Evolutionary conservation across 2,113 vertebrate species (phyloP).

Genomic region (Glaucomys volans): DNA sequence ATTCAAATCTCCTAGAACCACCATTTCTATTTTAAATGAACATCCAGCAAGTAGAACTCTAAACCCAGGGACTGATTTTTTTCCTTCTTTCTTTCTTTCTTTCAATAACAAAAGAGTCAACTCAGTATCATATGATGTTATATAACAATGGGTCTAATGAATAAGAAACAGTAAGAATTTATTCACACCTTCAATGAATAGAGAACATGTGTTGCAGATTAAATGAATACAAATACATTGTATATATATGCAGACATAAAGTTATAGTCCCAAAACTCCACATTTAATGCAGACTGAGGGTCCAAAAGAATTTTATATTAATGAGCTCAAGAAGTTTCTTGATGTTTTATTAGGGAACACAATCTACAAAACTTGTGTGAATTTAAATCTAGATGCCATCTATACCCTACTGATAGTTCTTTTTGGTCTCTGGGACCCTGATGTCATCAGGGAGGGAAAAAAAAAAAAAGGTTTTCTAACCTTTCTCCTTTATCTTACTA

Average conservation of each 20-base stretch:
- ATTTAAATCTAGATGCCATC: not conserved
- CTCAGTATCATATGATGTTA: not conserved
- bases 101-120: not conserved
- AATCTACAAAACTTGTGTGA: not conserved
- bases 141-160: not conserved
- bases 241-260: not conserved
- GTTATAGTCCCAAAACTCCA: not conserved
- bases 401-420: not conserved
- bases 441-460: constrained; percentile 5
- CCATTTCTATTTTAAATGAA: not conserved
- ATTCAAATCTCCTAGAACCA: not conserved
- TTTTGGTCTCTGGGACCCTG: not conserved
- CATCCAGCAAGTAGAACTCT: not conserved
- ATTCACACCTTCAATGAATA: not conserved
- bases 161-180: not conserved
- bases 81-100: not conserved
- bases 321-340: not conserved
- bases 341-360: not conserved
- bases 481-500: not conserved
- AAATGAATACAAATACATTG: not conserved
- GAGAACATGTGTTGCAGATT: not conserved
- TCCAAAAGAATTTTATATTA: not conserved
- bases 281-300: not conserved
- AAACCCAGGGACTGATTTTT: not conserved
- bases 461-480: not conserved